These are phyloP conservation scores for Antedon mediterranea DNA, from an alignment of 53 echinoderm and acorn worm species.

Conservation along the genomic window DNA sequence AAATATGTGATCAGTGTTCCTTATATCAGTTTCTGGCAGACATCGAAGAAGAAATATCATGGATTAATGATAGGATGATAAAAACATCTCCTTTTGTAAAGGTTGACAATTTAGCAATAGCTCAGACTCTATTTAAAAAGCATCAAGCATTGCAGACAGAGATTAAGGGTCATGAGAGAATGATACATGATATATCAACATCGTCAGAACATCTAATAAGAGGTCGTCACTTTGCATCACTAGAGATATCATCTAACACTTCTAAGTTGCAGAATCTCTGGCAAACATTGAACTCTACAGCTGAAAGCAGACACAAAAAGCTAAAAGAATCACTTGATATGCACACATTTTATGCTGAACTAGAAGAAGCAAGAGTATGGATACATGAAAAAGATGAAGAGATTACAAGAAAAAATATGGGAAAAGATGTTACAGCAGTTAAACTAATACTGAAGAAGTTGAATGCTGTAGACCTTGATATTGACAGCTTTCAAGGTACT, in stretches of 20 bases:
- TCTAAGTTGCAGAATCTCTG: slow-evolving; percentile 30
- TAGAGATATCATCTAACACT: slow-evolving; percentile 32
- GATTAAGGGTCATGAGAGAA: slow-evolving; percentile 55
- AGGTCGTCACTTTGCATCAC: slow-evolving; percentile 45
- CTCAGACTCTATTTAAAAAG: slow-evolving; percentile 56
- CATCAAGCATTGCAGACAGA: slow-evolving; percentile 75
- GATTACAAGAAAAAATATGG: slow-evolving; percentile 33
- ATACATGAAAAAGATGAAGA: slow-evolving; percentile 67
- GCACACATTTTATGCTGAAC: slow-evolving; percentile 71
- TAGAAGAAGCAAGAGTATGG: slow-evolving; percentile 64
- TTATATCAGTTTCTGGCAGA: slow-evolving; percentile 59
- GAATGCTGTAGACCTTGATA: slow-evolving; percentile 66
- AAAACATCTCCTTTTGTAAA: slow-evolving; percentile 35
- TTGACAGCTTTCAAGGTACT: slow-evolving; percentile 48
- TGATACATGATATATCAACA: slow-evolving; percentile 33
- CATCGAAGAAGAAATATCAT: slow-evolving; percentile 75
- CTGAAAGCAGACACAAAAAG: slow-evolving; percentile 34
- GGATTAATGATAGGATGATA: slow-evolving; percentile 66
- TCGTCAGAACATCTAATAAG: slow-evolving; percentile 38
- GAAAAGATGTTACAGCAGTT: slow-evolving; percentile 72
- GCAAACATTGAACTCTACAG: slow-evolving; percentile 38
- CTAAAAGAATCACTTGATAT: slow-evolving; percentile 44
- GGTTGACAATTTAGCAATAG: slow-evolving; percentile 47
- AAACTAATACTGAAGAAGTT: slow-evolving; percentile 71
- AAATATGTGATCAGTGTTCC: slow-evolving; percentile 49